These are phyloP conservation scores for Sebastes wilsoni DNA, from an alignment of 2,797 vertebrate species.

Conservation along the genomic window DNA sequence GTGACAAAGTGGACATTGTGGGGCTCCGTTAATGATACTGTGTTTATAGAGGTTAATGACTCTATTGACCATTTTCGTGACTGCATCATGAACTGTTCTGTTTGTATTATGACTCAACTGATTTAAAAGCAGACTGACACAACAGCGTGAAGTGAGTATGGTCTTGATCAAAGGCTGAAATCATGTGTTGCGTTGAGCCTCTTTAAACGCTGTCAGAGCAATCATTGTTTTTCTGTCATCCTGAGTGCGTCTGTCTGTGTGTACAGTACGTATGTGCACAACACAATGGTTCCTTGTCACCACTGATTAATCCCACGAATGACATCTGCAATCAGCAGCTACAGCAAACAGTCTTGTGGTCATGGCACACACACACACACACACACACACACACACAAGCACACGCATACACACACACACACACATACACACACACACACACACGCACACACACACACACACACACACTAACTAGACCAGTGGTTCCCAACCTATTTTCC, in stretches of 20 bases:
- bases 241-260: neutral
- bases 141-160: neutral
- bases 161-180: neutral
- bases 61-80: neutral
- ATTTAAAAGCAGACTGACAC: neutral
- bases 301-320: slow-evolving; percentile 61
- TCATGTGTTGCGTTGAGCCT: slow-evolving; percentile 12
- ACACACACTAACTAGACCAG: no score
- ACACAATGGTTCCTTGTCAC: slow-evolving; percentile 51
- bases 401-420: neutral
- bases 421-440: neutral
- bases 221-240: neutral
- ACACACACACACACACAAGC: neutral
- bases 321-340: slow-evolving; percentile 42
- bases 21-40: neutral
- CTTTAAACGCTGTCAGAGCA: neutral
- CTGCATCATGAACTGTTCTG: neutral
- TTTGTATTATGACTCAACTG: neutral
- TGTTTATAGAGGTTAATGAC: neutral
- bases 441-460: neutral
- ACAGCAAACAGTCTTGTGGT: slow-evolving; percentile 33
- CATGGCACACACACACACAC: neutral
- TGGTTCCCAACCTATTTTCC: no score
- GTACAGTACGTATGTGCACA: neutral
- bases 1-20: neutral